These are phyloP conservation scores for Anthopleura xanthogrammica DNA, from an alignment of 92 coral and sea anemone species.

Conservation along the genomic window DNA sequence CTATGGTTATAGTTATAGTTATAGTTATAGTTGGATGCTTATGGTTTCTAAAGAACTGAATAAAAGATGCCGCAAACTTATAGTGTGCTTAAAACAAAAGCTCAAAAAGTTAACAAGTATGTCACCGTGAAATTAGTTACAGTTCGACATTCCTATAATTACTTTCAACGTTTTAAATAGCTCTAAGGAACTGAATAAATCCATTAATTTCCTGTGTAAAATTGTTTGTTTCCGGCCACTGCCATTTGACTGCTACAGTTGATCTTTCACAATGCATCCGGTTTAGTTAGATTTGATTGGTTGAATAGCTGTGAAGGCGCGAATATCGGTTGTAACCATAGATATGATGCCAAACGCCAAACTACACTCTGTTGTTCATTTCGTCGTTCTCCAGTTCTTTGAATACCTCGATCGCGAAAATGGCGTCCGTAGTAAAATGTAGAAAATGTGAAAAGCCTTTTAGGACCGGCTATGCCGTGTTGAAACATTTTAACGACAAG, in stretches of 20 bases:
- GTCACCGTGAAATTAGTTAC: no score
- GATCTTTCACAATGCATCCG: background rate
- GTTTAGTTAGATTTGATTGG: background rate
- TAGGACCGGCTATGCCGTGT: background rate
- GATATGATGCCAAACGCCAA: background rate
- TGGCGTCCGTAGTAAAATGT: background rate
- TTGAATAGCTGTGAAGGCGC: background rate
- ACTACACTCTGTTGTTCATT: background rate
- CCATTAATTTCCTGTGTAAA: background rate
- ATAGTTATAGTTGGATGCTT: no score
- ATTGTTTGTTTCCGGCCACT: background rate
- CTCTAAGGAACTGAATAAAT: no score
- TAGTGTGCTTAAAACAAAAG: no score
- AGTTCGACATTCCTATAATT: no score
- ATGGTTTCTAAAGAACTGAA: no score
- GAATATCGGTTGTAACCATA: background rate
- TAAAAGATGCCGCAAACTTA: no score
- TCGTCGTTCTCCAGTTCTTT: no score
- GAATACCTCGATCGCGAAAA: background rate
- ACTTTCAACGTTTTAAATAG: no score
- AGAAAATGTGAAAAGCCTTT: background rate
- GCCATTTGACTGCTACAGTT: background rate
- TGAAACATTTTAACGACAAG: conserved; percentile 6
- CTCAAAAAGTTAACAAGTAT: no score
- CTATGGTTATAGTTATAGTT: no score